Base-by-base conservation (phyloP, 1,140 invertebrate species). In the Dinoponera quadriceps region DNA sequence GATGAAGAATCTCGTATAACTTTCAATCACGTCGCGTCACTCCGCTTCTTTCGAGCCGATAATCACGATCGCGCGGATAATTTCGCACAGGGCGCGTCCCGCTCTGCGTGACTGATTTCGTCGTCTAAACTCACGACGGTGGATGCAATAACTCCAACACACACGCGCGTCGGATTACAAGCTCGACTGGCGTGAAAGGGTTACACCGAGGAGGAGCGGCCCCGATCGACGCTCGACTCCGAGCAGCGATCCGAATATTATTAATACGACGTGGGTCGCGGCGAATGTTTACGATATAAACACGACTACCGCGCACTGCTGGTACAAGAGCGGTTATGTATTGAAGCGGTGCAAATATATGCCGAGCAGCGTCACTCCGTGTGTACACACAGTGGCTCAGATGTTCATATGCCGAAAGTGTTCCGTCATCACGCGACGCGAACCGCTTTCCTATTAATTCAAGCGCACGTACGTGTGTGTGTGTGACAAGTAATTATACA, bases 271-370 rank as follows among this genome's bases (percentile, higher is more conserved):
- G 72, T 57, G 57, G 74, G 55, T 51, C 82, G 71, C 54, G 63
- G 82, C 57, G 78, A 88, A 85, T 88, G 83, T 88, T 88, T 87
- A 88, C 87, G 87, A 71, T 87, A 88, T 68, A 88, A 88, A 87
- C 85, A 87, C n/a, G 54, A 44, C 54, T 86, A 71, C 65, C 44
- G 57, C 66, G 80, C 33, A 74, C 60, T 62, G 68, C 74, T 55
- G 78, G 84, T 86, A 71, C 48, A 77, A 69, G 68, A 83, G 80
- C 81, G 73, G 81, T 84, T 84, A 81, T 78, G 83, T 71, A 83
- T 77, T 73, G 54, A 44, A 57, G 1, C 63, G 72, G 54, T 78
- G 85, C 84, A 88, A 88, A 88, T 88, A 87, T 88, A 80, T 71
- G 85, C 54, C 22, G 55, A 65, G 49, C 80, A 51, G 38, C 68